Conservation (phyloP, 2,113 vertebrate genomes). For the Rhadina sibilatrix region DNA sequence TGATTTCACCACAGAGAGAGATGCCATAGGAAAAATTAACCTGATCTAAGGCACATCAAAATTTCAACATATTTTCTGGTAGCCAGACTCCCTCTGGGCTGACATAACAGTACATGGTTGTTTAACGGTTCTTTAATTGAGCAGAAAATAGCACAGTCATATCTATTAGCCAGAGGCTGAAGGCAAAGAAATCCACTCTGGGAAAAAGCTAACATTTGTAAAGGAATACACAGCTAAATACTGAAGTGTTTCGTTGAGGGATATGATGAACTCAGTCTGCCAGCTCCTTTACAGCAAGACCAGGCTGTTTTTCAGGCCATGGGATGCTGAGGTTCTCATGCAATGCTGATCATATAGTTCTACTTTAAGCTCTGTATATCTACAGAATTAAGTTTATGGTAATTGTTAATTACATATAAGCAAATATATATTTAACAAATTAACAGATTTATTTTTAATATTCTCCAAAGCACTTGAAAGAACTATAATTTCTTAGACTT, state of each 20-base stretch:
- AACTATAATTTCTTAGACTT: background rate
- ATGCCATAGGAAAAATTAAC: background rate
- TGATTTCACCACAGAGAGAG: background rate
- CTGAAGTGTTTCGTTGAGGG: background rate
- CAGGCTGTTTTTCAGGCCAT: background rate
- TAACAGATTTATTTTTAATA: background rate
- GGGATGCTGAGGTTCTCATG: background rate
- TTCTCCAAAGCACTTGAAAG: background rate
- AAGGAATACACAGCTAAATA: background rate
- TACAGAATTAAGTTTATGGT: background rate
- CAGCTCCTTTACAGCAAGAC: background rate
- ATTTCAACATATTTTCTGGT: background rate
- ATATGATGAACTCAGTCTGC: background rate
- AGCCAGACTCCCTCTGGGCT: background rate
- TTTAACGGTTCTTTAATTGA: background rate
- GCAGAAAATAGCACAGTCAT: background rate
- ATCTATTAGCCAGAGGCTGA: background rate
- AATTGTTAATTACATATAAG: background rate
- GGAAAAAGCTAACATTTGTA: background rate
- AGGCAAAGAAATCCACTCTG: background rate
- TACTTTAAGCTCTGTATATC: background rate
- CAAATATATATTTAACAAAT: background rate
- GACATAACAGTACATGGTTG: background rate
- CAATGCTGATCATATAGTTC: background rate
- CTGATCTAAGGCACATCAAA: background rate